These are phyloP conservation scores for Phthorimaea operculella DNA, from an alignment of 1,140 invertebrate genomes.

Conservation along the genomic window DNA sequence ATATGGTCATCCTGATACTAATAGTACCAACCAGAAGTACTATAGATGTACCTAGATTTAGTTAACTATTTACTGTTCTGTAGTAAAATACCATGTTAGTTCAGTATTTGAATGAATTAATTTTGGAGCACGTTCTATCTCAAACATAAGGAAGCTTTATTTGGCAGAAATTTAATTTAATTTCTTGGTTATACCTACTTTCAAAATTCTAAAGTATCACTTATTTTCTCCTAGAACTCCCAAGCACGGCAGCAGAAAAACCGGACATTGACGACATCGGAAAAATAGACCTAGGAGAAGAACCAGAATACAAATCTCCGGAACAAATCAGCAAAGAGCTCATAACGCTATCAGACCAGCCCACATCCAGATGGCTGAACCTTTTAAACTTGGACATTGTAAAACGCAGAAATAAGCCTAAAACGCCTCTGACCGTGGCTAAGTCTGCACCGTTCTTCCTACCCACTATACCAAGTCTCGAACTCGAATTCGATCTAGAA, in stretches of 20 bases:
- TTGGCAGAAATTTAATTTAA: too few species aligned
- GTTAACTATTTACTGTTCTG: too few species aligned
- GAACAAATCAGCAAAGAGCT: slow-evolving; percentile 85
- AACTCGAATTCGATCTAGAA: slow-evolving; percentile 83
- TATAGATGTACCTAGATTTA: slow-evolving; percentile 38
- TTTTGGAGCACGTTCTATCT: too few species aligned
- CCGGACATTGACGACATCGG: slow-evolving; percentile 64
- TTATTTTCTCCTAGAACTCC: slow-evolving; percentile 40
- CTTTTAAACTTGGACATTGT: slow-evolving; percentile 91
- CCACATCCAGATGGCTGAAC: slow-evolving; percentile 93
- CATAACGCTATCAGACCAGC: slow-evolving; percentile 86
- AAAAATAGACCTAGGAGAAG: slow-evolving; percentile 65
- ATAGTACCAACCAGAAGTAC: slow-evolving; percentile 70
- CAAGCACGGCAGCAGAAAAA: slow-evolving; percentile 48
- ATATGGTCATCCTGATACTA: slow-evolving; percentile 81
- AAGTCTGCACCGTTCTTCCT: slow-evolving; percentile 95
- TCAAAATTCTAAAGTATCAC: not conserved
- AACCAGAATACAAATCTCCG: slow-evolving; percentile 78
- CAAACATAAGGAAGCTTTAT: too few species aligned
- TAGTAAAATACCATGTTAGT: too few species aligned
- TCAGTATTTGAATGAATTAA: too few species aligned
- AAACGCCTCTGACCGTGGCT: slow-evolving; percentile 80
- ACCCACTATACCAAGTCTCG: slow-evolving; percentile 86
- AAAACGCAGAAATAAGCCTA: slow-evolving; percentile 92
- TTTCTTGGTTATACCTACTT: too few species aligned